A percentile compares a stretch with the other conserved stretches of the same genome.
Evolutionary conservation across 2,113 vertebrate genomes (phyloP).

Genomic region (Baryphthengus martii): DNA sequence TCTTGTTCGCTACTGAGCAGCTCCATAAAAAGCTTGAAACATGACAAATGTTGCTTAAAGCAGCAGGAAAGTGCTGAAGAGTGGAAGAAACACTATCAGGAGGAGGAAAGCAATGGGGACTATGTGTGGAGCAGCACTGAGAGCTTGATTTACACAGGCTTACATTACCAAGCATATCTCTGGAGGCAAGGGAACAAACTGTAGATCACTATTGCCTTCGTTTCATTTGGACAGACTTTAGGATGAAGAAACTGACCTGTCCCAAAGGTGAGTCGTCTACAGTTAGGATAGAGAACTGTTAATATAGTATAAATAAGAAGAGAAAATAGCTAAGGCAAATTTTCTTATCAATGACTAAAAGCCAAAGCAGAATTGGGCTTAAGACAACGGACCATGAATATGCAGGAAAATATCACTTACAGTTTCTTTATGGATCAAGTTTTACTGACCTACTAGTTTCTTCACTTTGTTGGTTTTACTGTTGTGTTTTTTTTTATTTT

Average conservation of each 20-base stretch:
- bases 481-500: neutral
- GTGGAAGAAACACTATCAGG: neutral
- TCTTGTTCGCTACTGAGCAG: neutral
- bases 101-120: neutral
- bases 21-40: neutral
- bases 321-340: neutral
- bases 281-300: neutral
- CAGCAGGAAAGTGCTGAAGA: neutral
- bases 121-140: neutral
- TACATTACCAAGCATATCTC: neutral
- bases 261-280: neutral
- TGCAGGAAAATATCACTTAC: neutral
- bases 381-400: neutral
- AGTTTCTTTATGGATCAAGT: neutral
- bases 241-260: neutral
- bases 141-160: neutral
- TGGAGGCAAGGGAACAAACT: neutral
- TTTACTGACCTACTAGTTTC: neutral
- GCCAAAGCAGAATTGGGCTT: neutral
- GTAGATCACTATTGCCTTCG: neutral
- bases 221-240: neutral
- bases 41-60: neutral
- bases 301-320: neutral
- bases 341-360: neutral
- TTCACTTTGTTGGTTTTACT: neutral